phyloP scores from a whole-genome alignment of 2,113 vertebrate species.

The Microtus richardsoni region DNA sequence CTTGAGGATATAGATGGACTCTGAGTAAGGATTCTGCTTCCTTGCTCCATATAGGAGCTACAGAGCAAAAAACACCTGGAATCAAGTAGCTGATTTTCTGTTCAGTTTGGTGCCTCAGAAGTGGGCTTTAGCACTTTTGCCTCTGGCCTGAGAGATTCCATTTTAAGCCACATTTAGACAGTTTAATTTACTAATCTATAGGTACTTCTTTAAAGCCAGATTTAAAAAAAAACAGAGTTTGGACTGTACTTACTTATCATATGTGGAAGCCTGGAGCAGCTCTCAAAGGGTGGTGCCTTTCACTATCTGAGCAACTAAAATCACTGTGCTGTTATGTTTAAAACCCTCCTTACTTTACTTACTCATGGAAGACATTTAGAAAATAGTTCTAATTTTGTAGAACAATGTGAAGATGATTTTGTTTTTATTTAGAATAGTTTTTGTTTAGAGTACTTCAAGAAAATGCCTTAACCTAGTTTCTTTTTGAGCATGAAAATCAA shows the following conservation, averaged over 20 bases:
- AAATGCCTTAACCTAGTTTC: not conserved
- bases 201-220: not conserved
- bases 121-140: not conserved
- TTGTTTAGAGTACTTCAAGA: not conserved
- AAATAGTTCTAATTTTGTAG: slow-evolving; percentile 13
- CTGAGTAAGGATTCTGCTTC: not conserved
- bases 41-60: not conserved
- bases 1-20: not conserved
- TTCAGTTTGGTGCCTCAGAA: not conserved
- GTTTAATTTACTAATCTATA: not conserved
- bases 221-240: not conserved
- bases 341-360: not conserved
- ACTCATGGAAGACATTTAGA: not conserved
- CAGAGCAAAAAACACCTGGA: not conserved
- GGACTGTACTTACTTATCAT: not conserved
- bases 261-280: not conserved
- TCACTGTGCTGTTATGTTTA: not conserved
- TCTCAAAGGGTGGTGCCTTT: slow-evolving; percentile 18
- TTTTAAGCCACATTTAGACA: not conserved
- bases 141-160: not conserved
- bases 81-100: not conserved
- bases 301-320: slow-evolving; percentile 32
- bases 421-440: slow-evolving; percentile 50
- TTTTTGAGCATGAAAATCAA: not conserved
- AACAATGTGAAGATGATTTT: not conserved